These are phyloP conservation scores for Tringa solitaria DNA, from an alignment of 2,113 vertebrate genomes.

Conservation along the genomic window DNA sequence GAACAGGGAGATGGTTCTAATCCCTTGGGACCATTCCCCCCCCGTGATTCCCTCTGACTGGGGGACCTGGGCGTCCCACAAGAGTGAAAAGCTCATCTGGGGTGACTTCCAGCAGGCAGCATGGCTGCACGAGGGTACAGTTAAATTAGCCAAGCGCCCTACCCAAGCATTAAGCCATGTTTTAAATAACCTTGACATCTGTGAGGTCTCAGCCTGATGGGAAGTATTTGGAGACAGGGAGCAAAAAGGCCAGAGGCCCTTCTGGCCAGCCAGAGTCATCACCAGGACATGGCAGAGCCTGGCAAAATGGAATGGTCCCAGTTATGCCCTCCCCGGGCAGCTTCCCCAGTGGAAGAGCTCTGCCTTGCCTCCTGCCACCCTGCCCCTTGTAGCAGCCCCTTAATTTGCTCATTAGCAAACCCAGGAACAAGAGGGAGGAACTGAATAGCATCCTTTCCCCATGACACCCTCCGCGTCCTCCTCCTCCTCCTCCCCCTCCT, in stretches of 20 bases:
- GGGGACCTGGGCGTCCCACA: not conserved
- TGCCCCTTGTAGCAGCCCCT: not conserved
- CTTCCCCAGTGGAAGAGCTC: not conserved
- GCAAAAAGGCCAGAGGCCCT: not conserved
- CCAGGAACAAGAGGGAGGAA: not conserved
- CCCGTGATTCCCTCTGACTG: not conserved
- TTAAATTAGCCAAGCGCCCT: not conserved
- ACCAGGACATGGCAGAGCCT: not conserved
- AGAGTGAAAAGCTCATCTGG: not conserved
- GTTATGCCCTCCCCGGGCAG: not conserved
- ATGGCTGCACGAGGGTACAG: not conserved
- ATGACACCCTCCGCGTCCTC: not conserved
- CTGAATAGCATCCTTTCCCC: not conserved
- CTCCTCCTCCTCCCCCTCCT: not conserved
- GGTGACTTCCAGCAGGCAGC: not conserved
- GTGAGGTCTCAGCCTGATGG: not conserved
- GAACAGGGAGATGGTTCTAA: not conserved
- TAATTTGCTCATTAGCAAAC: slow-evolving; percentile 55
- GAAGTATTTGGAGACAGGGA: not conserved
- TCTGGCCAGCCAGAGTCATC: not conserved
- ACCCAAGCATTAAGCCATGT: not conserved
- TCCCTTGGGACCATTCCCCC: not conserved
- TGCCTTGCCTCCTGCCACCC: not conserved
- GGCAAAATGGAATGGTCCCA: fast-evolving
- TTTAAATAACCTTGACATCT: slow-evolving; percentile 27